phyloP scores from a whole-genome alignment of 2,888 invertebrate species.

The Dioctria rufipes region DNA sequence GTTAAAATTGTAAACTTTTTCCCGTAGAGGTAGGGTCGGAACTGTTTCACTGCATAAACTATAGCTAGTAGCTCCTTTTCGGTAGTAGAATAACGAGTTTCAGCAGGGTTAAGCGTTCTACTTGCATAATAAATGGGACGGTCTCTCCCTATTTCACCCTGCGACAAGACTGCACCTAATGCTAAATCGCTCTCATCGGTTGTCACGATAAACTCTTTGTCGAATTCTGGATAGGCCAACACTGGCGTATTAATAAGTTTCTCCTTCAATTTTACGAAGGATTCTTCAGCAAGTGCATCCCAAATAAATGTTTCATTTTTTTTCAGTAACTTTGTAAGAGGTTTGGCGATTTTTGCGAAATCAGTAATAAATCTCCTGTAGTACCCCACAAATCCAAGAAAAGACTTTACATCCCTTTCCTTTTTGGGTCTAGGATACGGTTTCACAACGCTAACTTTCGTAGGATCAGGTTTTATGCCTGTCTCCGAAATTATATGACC shows the following conservation, averaged over 20 bases:
- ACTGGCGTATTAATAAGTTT: not conserved
- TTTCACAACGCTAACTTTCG: no score
- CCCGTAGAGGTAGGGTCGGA: not conserved
- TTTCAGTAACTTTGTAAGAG: not conserved
- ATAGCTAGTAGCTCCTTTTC: conserved; percentile 4
- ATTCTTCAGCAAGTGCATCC: not conserved
- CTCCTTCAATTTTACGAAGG: not conserved
- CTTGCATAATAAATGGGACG: not conserved
- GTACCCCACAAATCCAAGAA: not conserved
- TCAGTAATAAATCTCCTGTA: not conserved
- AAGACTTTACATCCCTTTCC: not conserved
- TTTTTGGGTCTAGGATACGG: no score
- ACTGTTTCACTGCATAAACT: not conserved
- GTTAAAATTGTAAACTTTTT: not conserved
- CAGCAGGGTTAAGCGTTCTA: not conserved
- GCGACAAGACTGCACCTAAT: no score
- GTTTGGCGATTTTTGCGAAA: not conserved
- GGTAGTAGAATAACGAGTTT: not conserved
- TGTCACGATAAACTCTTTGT: not conserved
- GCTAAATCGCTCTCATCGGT: not conserved
- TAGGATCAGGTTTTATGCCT: no score
- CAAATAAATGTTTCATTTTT: not conserved
- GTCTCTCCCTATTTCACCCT: no score
- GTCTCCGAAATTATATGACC: no score
- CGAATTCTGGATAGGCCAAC: not conserved